Percentiles rank a stretch among this genome's conserved stretches.
Conservation (phyloP, 2,888 invertebrate species). For the Diploptera punctata region DNA sequence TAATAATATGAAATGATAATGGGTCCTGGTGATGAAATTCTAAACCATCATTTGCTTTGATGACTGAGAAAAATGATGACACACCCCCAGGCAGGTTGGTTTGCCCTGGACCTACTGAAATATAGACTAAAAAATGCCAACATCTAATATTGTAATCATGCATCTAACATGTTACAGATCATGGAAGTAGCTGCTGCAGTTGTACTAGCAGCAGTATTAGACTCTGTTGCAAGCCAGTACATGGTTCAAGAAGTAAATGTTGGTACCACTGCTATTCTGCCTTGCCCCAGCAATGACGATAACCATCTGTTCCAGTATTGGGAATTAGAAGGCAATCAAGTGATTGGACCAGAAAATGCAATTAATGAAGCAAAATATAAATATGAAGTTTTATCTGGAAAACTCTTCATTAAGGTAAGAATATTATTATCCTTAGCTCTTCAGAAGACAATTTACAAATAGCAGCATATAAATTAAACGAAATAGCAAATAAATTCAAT, state of each 20-base stretch:
- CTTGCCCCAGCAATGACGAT: constrained; percentile 69
- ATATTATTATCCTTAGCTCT: no score
- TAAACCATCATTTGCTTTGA: no score
- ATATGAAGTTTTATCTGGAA: constrained; percentile 73
- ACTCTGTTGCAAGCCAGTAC: constrained; percentile 11
- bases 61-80: no score
- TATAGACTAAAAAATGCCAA: no score
- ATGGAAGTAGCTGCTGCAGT: constrained; percentile 9
- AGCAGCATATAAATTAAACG: no score
- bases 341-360: constrained; percentile 68
- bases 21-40: no score
- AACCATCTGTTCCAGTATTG: constrained; percentile 72
- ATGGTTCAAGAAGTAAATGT: constrained; percentile 60
- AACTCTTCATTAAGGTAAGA: constrained; percentile 68
- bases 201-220: constrained; percentile 8
- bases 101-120: no score
- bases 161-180: constrained; percentile 2
- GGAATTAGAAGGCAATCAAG: constrained; percentile 61
- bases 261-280: constrained; percentile 65
- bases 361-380: constrained; percentile 68
- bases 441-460: no score
- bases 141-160: no score
- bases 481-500: no score
- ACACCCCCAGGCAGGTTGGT: no score
- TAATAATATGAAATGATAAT: no score